Evolutionary conservation across 2,113 vertebrate species (phyloP).

Genomic region (Lepisosteus osseus): DNA sequence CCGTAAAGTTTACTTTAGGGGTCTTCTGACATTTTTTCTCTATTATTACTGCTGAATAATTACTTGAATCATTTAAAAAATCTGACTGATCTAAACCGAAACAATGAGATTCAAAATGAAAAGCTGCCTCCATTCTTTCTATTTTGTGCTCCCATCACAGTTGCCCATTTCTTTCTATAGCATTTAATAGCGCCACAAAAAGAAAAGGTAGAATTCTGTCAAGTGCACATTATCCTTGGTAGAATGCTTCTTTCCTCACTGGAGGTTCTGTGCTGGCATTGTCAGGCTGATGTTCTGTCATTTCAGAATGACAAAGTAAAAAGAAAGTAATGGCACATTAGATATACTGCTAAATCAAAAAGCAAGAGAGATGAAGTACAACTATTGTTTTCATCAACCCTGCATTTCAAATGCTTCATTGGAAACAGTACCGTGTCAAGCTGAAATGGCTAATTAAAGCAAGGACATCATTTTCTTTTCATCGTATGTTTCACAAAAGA

Average conservation of each 20-base stretch:
- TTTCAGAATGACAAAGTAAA: background rate
- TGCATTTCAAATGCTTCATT: background rate
- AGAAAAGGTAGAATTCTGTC: conserved; percentile 5
- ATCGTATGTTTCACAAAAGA: background rate
- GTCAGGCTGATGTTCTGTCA: background rate
- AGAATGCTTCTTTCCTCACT: conserved; percentile 6
- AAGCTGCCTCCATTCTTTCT: background rate
- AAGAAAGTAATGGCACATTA: background rate
- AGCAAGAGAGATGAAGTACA: background rate
- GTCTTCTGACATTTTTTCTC: too few relatives aligned
- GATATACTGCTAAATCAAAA: background rate
- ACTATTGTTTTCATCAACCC: background rate
- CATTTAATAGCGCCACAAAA: background rate
- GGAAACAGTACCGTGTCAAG: background rate
- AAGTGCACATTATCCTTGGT: conserved; percentile 1
- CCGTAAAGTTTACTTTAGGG: too few relatives aligned
- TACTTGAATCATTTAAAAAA: too few relatives aligned
- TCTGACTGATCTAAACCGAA: too few relatives aligned
- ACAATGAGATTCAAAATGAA: too few relatives aligned
- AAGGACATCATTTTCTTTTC: conserved; percentile 11
- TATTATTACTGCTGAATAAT: too few relatives aligned
- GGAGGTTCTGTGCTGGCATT: background rate
- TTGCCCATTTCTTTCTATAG: background rate
- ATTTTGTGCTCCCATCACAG: background rate
- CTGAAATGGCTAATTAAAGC: conserved; percentile 22